Percentiles rank a stretch among this genome's conserved stretches.
Conservation (phyloP, 2,888 invertebrate genomes). For the Chironomus riparius region DNA sequence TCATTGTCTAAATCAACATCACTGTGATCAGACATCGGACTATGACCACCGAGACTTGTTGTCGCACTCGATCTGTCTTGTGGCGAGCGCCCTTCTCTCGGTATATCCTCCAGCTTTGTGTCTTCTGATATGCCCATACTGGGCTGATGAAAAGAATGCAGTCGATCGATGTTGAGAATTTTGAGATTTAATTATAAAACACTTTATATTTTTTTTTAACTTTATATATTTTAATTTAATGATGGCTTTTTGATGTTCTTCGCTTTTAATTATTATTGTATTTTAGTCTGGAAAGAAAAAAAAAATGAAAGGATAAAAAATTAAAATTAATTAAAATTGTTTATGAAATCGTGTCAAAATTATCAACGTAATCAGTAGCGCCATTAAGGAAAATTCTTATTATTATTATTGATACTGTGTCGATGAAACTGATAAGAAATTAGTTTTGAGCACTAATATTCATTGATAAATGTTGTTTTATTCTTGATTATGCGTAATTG, state of each 20-base stretch:
- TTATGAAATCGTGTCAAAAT: slow-evolving; percentile 24
- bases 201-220: too few relatives aligned
- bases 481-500: background rate
- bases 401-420: background rate
- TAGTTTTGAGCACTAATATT: background rate
- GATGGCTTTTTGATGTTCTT: too few relatives aligned
- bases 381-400: slow-evolving; percentile 2
- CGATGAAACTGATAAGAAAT: background rate
- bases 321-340: slow-evolving; percentile 5
- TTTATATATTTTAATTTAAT: too few relatives aligned
- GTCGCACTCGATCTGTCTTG: slow-evolving; percentile 45
- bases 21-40: slow-evolving; percentile 51
- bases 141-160: slow-evolving; percentile 26
- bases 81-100: slow-evolving; percentile 42
- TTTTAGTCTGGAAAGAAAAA: background rate
- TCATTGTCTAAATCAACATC: slow-evolving; percentile 61
- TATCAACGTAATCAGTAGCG: slow-evolving; percentile 16
- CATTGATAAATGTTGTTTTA: background rate
- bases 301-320: slow-evolving; percentile 1
- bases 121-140: slow-evolving; percentile 45
- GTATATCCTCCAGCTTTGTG: slow-evolving; percentile 44
- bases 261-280: too few relatives aligned
- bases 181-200: background rate
- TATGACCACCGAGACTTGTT: slow-evolving; percentile 39
- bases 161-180: slow-evolving; percentile 27